Conservation (phyloP, 2,113 vertebrate genomes). For the Corvus hawaiiensis region DNA sequence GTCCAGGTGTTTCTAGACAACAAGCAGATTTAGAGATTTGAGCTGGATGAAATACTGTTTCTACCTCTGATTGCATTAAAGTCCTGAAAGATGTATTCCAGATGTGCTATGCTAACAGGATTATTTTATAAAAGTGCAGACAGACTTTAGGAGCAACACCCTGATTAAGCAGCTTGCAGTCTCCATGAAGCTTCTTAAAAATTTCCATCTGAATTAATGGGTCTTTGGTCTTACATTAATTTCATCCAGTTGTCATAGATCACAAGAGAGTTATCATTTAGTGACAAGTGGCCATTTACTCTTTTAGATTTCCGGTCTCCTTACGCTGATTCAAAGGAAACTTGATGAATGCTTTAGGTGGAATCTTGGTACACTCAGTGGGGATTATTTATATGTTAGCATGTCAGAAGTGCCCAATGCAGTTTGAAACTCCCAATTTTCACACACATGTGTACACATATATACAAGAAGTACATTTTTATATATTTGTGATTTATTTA, state of each 20-base stretch:
- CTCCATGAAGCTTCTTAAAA: background rate
- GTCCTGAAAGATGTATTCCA: background rate
- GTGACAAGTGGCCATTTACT: background rate
- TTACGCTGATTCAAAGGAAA: background rate
- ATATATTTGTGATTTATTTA: background rate
- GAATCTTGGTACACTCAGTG: background rate
- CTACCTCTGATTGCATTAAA: background rate
- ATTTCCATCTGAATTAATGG: background rate
- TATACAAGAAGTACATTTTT: background rate
- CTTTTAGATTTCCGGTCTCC: background rate
- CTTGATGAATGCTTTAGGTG: background rate
- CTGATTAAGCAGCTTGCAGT: background rate
- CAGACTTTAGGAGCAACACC: background rate
- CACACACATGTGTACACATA: background rate
- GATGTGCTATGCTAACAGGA: slow-evolving; percentile 2
- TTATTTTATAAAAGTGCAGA: background rate
- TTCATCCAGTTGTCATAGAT: background rate
- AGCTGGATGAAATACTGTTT: slow-evolving; percentile 1
- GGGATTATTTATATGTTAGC: background rate
- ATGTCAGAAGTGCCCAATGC: background rate
- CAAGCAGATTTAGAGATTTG: background rate
- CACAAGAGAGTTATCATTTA: background rate
- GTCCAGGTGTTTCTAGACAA: background rate
- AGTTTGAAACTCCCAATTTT: background rate
- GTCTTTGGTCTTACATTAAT: background rate